These are phyloP conservation scores for Alethe castanea DNA, from an alignment of 2,113 vertebrate genomes.

Conservation along the genomic window DNA sequence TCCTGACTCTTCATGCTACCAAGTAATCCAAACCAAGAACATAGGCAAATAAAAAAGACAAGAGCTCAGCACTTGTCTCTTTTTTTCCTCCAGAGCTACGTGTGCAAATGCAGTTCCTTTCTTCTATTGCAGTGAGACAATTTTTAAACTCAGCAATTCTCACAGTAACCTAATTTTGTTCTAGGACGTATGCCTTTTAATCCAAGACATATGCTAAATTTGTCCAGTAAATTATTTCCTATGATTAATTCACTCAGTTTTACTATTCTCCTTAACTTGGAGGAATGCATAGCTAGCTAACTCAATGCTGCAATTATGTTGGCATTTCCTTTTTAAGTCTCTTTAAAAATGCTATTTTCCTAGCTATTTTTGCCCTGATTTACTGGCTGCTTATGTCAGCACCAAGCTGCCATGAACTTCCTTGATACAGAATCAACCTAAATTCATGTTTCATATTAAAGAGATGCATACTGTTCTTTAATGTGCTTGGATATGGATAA, in stretches of 20 bases:
- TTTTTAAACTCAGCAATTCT: conserved; percentile 37
- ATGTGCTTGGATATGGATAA: neutral
- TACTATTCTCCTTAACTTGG: neutral
- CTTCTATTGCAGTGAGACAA: neutral
- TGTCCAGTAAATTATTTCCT: conserved; percentile 21
- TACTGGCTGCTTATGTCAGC: conserved; percentile 32
- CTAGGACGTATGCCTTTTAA: conserved; percentile 6
- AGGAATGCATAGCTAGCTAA: conserved; percentile 22
- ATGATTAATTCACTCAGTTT: conserved; percentile 36
- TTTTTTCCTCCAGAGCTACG: neutral
- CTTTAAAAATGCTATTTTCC: conserved; percentile 7
- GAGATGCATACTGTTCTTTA: neutral
- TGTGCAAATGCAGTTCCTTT: neutral
- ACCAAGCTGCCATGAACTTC: conserved; percentile 24
- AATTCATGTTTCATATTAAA: conserved; percentile 31
- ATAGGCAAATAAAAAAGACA: neutral
- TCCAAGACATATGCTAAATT: conserved; percentile 30
- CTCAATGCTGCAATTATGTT: neutral
- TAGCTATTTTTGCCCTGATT: neutral
- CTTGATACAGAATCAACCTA: conserved; percentile 16
- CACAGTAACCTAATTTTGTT: conserved; percentile 31
- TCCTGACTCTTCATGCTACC: neutral
- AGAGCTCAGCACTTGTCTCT: neutral
- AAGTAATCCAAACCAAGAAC: neutral
- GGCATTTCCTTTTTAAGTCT: conserved; percentile 16